Conservation (phyloP, 2,797 vertebrate species). For the Knipowitschia caucasica region DNA sequence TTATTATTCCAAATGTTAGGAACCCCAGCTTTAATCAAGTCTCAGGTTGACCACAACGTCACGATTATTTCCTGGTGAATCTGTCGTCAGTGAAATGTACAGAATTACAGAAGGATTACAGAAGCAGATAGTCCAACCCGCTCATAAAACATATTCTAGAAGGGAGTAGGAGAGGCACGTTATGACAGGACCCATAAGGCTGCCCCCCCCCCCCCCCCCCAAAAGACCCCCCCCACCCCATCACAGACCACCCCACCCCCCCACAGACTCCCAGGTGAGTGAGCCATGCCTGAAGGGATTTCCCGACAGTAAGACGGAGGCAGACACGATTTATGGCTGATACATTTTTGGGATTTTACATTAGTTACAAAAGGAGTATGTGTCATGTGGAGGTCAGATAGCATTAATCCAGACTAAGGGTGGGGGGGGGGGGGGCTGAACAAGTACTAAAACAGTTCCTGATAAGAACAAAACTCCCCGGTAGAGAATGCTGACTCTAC, state of each 20-base stretch:
- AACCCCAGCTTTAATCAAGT: too few species aligned
- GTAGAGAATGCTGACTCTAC: too few species aligned
- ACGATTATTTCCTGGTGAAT: too few species aligned
- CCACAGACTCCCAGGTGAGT: constrained; percentile 44
- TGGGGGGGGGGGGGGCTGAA: too few species aligned
- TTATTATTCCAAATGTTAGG: too few species aligned
- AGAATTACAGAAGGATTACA: constrained; percentile 8
- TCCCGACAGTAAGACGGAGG: constrained; percentile 62
- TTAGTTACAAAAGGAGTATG: not conserved
- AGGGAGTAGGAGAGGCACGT: constrained; percentile 23
- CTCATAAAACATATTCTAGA: not conserved
- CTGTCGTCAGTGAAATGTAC: constrained; percentile 5
- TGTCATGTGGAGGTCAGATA: not conserved
- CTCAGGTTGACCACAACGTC: too few species aligned
- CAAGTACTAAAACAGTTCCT: not conserved
- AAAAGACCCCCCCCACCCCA: constrained; percentile 37
- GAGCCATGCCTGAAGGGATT: constrained; percentile 64
- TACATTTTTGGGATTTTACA: constrained; percentile 16
- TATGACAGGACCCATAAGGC: constrained; percentile 2
- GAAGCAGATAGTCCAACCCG: constrained; percentile 25
- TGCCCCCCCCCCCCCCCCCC: constrained; percentile 43
- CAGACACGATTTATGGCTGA: constrained; percentile 65
- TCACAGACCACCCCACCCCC: constrained; percentile 38
- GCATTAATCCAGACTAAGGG: not conserved
- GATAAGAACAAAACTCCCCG: too few species aligned